Conservation (phyloP, 1,140 invertebrate genomes). For the Drosophila melanogaster region DNA sequence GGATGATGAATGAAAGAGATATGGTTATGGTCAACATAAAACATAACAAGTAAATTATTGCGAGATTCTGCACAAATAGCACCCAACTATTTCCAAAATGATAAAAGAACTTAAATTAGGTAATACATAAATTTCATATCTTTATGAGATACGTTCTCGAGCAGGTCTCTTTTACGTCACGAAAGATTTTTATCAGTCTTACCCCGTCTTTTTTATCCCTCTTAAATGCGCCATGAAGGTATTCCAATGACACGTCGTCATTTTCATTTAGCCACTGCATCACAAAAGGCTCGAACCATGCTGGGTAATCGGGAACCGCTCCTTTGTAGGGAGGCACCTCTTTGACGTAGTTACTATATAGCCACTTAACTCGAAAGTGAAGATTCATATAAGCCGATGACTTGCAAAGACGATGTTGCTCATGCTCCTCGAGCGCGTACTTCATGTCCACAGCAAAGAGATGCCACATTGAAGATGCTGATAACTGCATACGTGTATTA, state of each 20-base stretch:
- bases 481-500: constrained; percentile 88
- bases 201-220: constrained; percentile 99
- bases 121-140: not conserved
- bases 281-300: constrained; percentile 99
- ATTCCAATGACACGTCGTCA: constrained; percentile 99
- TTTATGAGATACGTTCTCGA: not conserved
- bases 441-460: constrained; percentile 99
- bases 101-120: too few relatives aligned
- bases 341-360: constrained; percentile 99
- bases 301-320: constrained; percentile 97
- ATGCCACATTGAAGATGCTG: constrained; percentile 98
- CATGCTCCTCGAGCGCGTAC: constrained; percentile 98
- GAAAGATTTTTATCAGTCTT: constrained; percentile 81
- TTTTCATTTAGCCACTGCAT: constrained; percentile 99
- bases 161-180: too few relatives aligned
- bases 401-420: constrained; percentile 97
- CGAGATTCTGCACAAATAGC: too few relatives aligned
- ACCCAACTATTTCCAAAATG: too few relatives aligned
- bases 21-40: too few relatives aligned
- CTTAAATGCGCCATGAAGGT: constrained; percentile 99
- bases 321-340: constrained; percentile 98
- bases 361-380: constrained; percentile 98
- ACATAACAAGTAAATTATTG: too few relatives aligned
- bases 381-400: constrained; percentile 99
- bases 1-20: too few relatives aligned